Base-by-base conservation (phyloP, 1,140 invertebrate species). In the Sycophaga agraensis region DNA sequence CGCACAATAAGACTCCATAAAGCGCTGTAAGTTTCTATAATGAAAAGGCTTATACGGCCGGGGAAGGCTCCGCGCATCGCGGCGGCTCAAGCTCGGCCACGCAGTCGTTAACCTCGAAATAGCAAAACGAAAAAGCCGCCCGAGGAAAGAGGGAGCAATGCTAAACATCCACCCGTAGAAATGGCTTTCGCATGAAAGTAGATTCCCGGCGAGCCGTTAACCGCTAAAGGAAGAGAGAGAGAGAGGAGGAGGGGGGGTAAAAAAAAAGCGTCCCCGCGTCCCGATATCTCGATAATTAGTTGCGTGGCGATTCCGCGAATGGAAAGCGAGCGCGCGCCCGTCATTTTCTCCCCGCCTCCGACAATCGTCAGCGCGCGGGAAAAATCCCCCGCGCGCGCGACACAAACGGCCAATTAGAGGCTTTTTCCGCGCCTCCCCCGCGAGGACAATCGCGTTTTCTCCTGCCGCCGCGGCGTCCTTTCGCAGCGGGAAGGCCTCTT, bases 231-330 rank as follows among this genome's bases (percentile, higher is more conserved):
- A 16, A 40, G 40, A 40, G 22, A 24, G 22, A 19, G 28, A 31
- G 28, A 31, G 6, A 39, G 37, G 14, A 39, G n/a, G 6, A 4
- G 3, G 14, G 3, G 6, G 5, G 14, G n/a, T 14, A 39, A 14
- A 11, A 39, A 43, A 55, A 43, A 43, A 55, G 12, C n/a, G 24
- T 11, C 24, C 19, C n/a, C 34, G 8, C 17, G 5, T 26, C 22
- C 21, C 50, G 37, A 53, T 55, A 55, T 43, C n/a, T 6, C 24
- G 26, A 56, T 56, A 56, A 56, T 56, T 56, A 56, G 53, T 45
- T 28, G 8, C 16, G 3, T 39, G 9, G 24, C 12, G 17, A 54
- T 54, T 54, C 39, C 21, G 9, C 11, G 40, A 56, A 45, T 56
- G 53, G 48, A 59, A 59, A 59, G 57, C 46, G 22, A 40, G 14